Evolutionary conservation across 2,888 invertebrate genomes (phyloP), one percentile per base, ranked within the genome.

Genomic region (Drosophila neonasuta): DNA sequence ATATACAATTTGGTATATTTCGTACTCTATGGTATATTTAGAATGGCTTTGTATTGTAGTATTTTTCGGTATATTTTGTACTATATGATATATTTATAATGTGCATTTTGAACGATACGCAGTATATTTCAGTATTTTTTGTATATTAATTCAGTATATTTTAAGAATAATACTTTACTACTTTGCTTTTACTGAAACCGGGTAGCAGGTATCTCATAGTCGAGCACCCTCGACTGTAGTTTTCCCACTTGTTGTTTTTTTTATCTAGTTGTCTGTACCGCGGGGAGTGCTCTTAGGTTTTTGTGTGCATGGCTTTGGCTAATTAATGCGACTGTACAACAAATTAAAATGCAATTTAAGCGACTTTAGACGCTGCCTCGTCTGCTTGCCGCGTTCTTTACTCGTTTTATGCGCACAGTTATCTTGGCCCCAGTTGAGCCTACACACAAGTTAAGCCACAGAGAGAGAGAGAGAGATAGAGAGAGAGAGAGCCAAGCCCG

Each of bases 271-370:
- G 42, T 55, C 55, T 46, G 51, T 66, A 39, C 66, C 50, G 39
- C 39, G 13, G 39, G 44, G 34, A 56, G 71, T n/a, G 56, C 57
- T 55, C 68, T 67, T 54, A 50, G 75, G 46, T 46, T 20, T n/a
- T n/a, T 32, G 56, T 63, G 63, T 51, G 46, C 60, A 58, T 58
- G 56, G 63, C 74, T 81, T 62, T 70, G 54, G 68, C 80, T 81
- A 85, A 81, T 81, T 82, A 80, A 82, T 80, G 78, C 64, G 70
- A 76, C 59, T 49, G 63, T 68, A 68, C 48, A 68, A 66, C 64
- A 82, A 85, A 81, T 81, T 85, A 80, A 85, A 81, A 78, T 82
- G 74, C 80, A 78, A 76, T 78, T 73, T 71, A 75, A 75, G 68
- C 68, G 59, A 54, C 49, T 39, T 34, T 15, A 17, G 46, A 13